These are phyloP conservation scores for Leptopilina syphax DNA, from an alignment of 2,888 invertebrate species.

Conservation along the genomic window DNA sequence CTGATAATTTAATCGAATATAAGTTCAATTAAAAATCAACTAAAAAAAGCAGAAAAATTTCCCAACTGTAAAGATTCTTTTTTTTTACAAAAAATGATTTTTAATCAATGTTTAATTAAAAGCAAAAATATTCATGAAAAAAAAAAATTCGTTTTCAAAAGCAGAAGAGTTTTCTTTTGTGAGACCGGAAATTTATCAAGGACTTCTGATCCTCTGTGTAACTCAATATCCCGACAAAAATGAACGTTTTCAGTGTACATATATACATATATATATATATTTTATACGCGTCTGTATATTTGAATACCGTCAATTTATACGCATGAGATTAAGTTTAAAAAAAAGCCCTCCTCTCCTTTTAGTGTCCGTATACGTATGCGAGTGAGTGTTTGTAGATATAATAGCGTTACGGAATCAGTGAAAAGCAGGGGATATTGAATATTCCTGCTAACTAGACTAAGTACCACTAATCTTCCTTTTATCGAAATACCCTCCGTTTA, in stretches of 20 bases:
- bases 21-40: too few species aligned
- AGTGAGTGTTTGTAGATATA: not conserved
- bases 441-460: not conserved
- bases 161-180: not conserved
- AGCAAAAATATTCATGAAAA: not conserved
- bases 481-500: not conserved
- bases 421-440: not conserved
- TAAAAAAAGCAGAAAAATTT: too few species aligned
- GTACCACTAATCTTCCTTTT: slow-evolving; percentile 6
- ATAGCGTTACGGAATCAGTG: not conserved
- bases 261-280: not conserved
- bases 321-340: not conserved
- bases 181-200: slow-evolving; percentile 1
- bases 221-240: not conserved
- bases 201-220: not conserved
- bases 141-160: not conserved
- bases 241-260: not conserved
- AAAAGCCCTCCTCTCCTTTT: not conserved
- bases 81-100: not conserved
- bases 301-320: not conserved
- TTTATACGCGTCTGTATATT: not conserved
- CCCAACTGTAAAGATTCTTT: not conserved
- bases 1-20: too few species aligned
- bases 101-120: not conserved
- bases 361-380: too few species aligned